Evolutionary conservation across 1,140 invertebrate species (phyloP).

Genomic region (Linepithema humile): DNA sequence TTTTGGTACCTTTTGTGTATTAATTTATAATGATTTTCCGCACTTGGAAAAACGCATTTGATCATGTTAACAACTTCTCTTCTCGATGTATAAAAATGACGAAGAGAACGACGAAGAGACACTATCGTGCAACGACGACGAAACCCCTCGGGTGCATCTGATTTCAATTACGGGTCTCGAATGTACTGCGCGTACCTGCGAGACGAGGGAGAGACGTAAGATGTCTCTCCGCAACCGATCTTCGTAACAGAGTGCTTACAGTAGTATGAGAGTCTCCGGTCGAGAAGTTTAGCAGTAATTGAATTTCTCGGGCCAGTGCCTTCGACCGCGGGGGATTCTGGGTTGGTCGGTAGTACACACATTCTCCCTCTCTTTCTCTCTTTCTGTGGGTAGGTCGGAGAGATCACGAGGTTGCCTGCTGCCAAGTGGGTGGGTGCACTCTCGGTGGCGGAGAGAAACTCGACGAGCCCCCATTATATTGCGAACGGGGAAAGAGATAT

Average conservation of each 20-base stretch:
- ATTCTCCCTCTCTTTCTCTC: neutral
- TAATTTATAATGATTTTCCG: no score
- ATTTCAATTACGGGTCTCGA: conserved; percentile 46
- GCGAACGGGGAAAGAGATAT: conserved; percentile 44
- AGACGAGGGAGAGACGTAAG: conserved; percentile 41
- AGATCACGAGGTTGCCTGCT: conserved; percentile 60
- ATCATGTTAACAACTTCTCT: no score
- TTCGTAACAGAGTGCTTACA: conserved; percentile 80
- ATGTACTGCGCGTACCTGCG: conserved; percentile 36
- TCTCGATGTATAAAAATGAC: no score
- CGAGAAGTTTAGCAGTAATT: conserved; percentile 83
- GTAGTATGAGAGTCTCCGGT: conserved; percentile 78
- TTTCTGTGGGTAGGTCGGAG: conserved; percentile 49
- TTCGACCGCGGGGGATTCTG: conserved; percentile 77
- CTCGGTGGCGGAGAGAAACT: conserved; percentile 47
- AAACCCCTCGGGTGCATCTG: conserved; percentile 31
- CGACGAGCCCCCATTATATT: conserved; percentile 51
- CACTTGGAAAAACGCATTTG: neutral
- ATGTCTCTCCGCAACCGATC: conserved; percentile 76
- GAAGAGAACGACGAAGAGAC: neutral
- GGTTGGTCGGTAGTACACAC: conserved; percentile 63
- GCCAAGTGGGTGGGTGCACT: conserved; percentile 63
- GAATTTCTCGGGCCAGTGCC: conserved; percentile 83
- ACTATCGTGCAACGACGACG: neutral
- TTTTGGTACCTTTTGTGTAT: no score